Conservation (phyloP, 2,888 invertebrate species). For the Drosophila tanythrix region DNA sequence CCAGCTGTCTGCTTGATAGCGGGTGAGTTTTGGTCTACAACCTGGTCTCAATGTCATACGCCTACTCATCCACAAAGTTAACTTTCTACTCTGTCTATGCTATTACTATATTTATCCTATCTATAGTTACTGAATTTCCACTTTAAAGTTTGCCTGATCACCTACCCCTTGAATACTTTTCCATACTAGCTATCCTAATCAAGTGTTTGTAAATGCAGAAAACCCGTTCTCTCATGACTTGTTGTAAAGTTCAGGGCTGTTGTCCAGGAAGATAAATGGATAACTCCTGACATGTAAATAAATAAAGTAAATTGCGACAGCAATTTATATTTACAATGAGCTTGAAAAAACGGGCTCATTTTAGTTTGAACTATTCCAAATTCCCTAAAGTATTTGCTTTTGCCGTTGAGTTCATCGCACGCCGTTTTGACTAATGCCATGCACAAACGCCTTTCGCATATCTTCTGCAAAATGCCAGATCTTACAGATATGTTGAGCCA, state of each 20-base stretch:
- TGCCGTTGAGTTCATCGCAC: slow-evolving; percentile 52
- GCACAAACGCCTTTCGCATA: slow-evolving; percentile 54
- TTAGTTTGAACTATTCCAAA: not conserved
- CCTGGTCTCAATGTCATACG: slow-evolving; percentile 13
- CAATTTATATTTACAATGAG: slow-evolving; percentile 15
- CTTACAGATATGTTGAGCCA: slow-evolving; percentile 85
- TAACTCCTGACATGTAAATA: not conserved
- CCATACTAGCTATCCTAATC: slow-evolving; percentile 3
- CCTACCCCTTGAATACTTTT: not conserved
- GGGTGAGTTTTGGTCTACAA: slow-evolving; percentile 83
- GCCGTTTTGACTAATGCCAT: slow-evolving; percentile 68
- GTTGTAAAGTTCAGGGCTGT: slow-evolving; percentile 3
- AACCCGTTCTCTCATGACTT: not conserved
- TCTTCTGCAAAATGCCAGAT: slow-evolving; percentile 82
- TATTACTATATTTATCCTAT: slow-evolving; percentile 9
- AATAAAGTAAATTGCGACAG: not conserved
- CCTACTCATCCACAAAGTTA: slow-evolving; percentile 22
- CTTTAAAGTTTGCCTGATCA: slow-evolving; percentile 37
- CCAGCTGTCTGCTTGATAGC: slow-evolving; percentile 86
- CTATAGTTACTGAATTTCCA: slow-evolving; percentile 14
- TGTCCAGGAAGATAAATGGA: not conserved
- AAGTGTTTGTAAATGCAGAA: slow-evolving; percentile 1
- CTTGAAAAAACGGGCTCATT: not conserved
- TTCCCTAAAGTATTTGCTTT: slow-evolving; percentile 7
- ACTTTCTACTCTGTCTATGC: slow-evolving; percentile 35